Evolutionary conservation across 2,113 vertebrate genomes (phyloP).

Genomic region (Colinus virginianus): DNA sequence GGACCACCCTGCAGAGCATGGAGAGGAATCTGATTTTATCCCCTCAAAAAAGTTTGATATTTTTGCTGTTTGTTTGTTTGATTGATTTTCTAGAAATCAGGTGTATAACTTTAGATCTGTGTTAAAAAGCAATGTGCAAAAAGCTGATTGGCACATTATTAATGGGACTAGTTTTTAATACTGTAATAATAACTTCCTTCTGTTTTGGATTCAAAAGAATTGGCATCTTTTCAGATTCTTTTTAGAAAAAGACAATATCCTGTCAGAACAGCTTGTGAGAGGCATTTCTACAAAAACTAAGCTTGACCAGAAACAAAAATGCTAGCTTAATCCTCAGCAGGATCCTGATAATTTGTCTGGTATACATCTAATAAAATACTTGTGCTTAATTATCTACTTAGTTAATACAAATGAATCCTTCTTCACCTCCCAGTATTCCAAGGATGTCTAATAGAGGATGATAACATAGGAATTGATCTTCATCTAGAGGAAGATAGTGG

Average conservation of each 20-base stretch:
- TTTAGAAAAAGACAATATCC: background rate
- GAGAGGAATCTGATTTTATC: background rate
- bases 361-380: background rate
- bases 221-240: background rate
- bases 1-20: background rate
- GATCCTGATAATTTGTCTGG: background rate
- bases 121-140: background rate
- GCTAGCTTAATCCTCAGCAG: background rate
- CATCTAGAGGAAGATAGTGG: background rate
- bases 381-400: background rate
- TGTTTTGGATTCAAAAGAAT: background rate
- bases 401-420: background rate
- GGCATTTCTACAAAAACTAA: background rate
- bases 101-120: background rate
- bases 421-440: background rate
- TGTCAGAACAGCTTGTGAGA: background rate
- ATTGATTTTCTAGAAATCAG: background rate
- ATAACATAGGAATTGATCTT: background rate
- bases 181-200: background rate
- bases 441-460: background rate
- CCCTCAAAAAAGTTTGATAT: fast-evolving
- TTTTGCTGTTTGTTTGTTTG: background rate
- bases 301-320: background rate
- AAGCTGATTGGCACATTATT: background rate
- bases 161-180: background rate